These are phyloP conservation scores for Octodonta nipae DNA, from an alignment of 2,888 invertebrate species.

Conservation along the genomic window DNA sequence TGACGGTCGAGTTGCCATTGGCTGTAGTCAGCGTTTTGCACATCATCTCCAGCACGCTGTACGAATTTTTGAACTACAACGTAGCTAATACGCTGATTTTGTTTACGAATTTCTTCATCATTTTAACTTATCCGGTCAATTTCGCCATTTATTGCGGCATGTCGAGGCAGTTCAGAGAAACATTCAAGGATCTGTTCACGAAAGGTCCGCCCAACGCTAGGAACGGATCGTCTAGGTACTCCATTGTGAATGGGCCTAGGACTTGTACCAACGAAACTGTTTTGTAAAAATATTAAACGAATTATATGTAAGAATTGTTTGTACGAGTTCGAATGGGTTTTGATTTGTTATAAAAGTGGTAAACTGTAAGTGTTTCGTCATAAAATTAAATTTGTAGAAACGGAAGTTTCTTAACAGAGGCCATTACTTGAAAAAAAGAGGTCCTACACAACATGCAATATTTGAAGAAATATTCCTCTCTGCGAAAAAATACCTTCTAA, in stretches of 20 bases:
- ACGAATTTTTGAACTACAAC: constrained; percentile 60
- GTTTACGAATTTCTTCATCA: constrained; percentile 82
- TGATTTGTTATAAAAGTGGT: too few species aligned
- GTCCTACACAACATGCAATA: too few species aligned
- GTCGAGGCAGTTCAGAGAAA: constrained; percentile 87
- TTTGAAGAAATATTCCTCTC: too few species aligned
- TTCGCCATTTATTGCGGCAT: constrained; percentile 94
- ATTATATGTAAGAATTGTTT: too few species aligned
- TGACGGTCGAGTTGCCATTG: constrained; percentile 71
- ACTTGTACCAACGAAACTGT: constrained; percentile 77
- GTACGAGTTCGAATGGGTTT: too few species aligned
- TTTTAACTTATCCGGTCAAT: constrained; percentile 82
- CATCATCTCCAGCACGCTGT: constrained; percentile 58
- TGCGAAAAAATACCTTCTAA: too few species aligned
- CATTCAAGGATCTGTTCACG: constrained; percentile 75
- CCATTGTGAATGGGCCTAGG: constrained; percentile 67
- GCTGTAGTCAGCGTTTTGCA: constrained; percentile 72
- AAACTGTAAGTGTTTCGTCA: too few species aligned
- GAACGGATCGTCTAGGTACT: constrained; percentile 63
- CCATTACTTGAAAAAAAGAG: too few species aligned
- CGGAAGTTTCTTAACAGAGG: too few species aligned
- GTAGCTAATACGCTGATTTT: constrained; percentile 65
- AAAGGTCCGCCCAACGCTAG: constrained; percentile 44
- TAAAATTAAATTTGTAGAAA: too few species aligned
- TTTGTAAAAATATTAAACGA: too few species aligned